A percentile compares a stretch with the other conserved stretches of the same genome.
Evolutionary conservation across 2,113 vertebrate genomes (phyloP).

Genomic region (Oryzias woworae): DNA sequence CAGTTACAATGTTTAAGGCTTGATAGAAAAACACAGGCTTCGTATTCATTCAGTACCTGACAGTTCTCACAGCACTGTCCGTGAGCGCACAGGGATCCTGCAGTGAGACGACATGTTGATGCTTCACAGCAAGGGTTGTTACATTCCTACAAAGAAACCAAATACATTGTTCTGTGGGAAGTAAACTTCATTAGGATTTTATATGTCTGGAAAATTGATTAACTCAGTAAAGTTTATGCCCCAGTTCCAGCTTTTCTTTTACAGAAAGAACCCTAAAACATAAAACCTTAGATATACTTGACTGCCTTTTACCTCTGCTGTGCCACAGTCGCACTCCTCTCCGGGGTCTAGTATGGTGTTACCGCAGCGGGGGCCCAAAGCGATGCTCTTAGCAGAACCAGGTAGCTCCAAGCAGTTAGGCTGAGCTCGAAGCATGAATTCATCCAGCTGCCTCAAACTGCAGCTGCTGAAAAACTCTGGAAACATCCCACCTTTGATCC

Average conservation of each 20-base stretch:
- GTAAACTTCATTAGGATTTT: no score
- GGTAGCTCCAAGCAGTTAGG: slow-evolving; percentile 79
- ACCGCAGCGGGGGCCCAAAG: slow-evolving; percentile 78
- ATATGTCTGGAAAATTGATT: no score
- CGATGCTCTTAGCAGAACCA: slow-evolving; percentile 48
- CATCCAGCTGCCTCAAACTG: slow-evolving; percentile 79
- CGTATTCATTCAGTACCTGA: slow-evolving; percentile 69
- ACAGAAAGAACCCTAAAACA: no score
- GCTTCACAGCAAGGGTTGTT: slow-evolving; percentile 84
- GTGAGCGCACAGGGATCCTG: slow-evolving; percentile 78
- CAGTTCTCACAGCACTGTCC: slow-evolving; percentile 86
- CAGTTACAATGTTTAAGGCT: no score
- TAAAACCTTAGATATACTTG: no score
- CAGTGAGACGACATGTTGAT: slow-evolving; percentile 79
- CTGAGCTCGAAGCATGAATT: slow-evolving; percentile 74
- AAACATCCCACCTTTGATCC: slow-evolving; percentile 46
- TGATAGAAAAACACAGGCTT: no score
- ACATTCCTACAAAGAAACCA: slow-evolving; percentile 78
- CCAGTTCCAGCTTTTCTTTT: no score
- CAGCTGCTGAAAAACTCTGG: slow-evolving; percentile 87
- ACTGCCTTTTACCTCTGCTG: slow-evolving; percentile 69
- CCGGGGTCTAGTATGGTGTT: slow-evolving; percentile 85
- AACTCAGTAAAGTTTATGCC: no score
- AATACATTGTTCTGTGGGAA: background rate
- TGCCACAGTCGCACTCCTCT: slow-evolving; percentile 92